Evolutionary conservation across 2,113 vertebrate species (phyloP).

Genomic region (Chiloscyllium plagiosum): DNA sequence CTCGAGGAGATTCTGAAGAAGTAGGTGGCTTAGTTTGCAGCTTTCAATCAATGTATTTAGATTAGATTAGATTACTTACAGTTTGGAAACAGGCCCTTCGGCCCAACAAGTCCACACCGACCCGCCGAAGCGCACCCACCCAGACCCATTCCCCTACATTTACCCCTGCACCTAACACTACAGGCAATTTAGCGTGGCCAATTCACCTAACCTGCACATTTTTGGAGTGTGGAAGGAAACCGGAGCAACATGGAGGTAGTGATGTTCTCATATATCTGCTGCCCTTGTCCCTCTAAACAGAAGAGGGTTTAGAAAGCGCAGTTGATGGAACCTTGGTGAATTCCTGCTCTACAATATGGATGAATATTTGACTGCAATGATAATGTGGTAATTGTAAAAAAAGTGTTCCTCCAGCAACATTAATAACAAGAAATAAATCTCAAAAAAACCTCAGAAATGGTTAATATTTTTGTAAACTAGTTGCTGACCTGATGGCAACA

Average conservation of each 20-base stretch:
- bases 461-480: not conserved
- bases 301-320: not conserved
- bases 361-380: not conserved
- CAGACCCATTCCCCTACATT: no score
- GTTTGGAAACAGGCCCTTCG: no score
- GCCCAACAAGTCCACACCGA: no score
- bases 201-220: no score
- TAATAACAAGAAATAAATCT: not conserved
- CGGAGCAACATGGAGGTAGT: no score
- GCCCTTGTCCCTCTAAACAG: not conserved
- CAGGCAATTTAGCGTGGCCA: no score
- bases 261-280: not conserved
- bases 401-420: not conserved
- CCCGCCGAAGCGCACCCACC: no score
- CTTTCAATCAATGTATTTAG: not conserved
- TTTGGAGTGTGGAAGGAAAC: no score
- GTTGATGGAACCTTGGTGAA: no score
- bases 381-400: not conserved
- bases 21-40: constrained; percentile 41
- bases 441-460: not conserved
- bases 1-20: constrained; percentile 60
- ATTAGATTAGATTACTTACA: no score
- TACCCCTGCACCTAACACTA: no score
- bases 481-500: not conserved
- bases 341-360: not conserved